Percentiles rank a stretch among this genome's conserved stretches.
These are phyloP conservation scores for Microplitis demolitor DNA, from an alignment of 1,140 invertebrate species.

Conservation along the genomic window DNA sequence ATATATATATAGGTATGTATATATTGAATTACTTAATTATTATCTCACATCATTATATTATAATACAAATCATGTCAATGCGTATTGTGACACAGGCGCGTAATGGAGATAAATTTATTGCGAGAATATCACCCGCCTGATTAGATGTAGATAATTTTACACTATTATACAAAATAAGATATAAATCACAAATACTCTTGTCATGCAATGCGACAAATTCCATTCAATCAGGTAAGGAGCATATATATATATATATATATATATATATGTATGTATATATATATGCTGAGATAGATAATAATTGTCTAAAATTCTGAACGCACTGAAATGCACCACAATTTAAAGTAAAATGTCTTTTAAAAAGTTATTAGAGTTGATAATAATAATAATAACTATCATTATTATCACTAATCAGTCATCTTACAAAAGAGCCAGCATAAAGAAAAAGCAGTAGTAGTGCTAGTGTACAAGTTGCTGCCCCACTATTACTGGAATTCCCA, in stretches of 20 bases:
- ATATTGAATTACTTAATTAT: too few species aligned
- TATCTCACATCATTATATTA: too few species aligned
- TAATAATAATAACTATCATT: conserved; percentile 21
- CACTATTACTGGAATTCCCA: conserved; percentile 64
- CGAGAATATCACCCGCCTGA: too few species aligned
- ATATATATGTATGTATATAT: not conserved
- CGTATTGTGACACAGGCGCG: too few species aligned
- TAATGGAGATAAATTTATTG: too few species aligned
- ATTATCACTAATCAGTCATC: conserved; percentile 50
- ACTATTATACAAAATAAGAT: too few species aligned
- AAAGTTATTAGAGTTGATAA: conserved; percentile 14
- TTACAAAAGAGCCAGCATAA: conserved; percentile 51
- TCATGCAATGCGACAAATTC: not conserved
- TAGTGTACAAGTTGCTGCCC: conserved; percentile 51
- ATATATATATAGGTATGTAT: too few species aligned
- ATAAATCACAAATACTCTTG: not conserved
- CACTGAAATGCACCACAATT: too few species aligned
- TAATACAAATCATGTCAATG: too few species aligned
- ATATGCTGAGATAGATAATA: not conserved
- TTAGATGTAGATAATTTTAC: too few species aligned
- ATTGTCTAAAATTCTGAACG: not conserved
- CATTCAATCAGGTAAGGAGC: not conserved
- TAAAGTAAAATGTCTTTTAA: not conserved
- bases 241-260: not conserved
- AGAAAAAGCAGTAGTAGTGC: conserved; percentile 50